phyloP scores from a whole-genome alignment of 2,888 invertebrate species.

The Philopedon plagiatum region DNA sequence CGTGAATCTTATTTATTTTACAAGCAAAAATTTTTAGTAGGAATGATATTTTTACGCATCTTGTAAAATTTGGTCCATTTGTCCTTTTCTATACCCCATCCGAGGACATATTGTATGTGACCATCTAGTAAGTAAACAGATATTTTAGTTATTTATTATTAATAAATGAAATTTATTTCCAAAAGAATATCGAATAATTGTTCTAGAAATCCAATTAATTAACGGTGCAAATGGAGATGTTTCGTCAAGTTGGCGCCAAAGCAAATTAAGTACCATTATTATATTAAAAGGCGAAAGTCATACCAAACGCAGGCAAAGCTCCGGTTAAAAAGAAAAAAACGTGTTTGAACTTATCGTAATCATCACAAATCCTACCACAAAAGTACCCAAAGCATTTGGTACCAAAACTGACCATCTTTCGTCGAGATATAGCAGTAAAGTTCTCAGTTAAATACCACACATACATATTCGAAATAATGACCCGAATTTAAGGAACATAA shows the following conservation, averaged over 20 bases:
- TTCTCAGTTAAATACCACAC: constrained; percentile 43
- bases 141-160: no score
- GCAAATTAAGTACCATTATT: constrained; percentile 1
- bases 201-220: neutral
- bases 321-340: constrained; percentile 28
- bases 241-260: constrained; percentile 9
- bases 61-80: no score
- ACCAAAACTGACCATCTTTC: constrained; percentile 48
- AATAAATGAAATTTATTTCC: neutral
- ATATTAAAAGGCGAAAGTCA: constrained; percentile 36
- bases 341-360: constrained; percentile 29
- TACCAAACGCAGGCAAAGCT: constrained; percentile 13
- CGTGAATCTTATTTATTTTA: no score
- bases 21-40: no score
- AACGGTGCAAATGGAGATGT: neutral
- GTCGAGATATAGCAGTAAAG: constrained; percentile 48
- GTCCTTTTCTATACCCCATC: no score
- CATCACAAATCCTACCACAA: constrained; percentile 38
- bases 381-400: constrained; percentile 32
- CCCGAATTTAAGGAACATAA: constrained; percentile 49
- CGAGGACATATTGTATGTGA: no score
- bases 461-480: constrained; percentile 50
- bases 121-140: no score
- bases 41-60: no score
- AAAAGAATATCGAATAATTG: neutral